phyloP scores from a whole-genome alignment of 64 coral and sea anemone genomes.

The Trachythela sp. region DNA sequence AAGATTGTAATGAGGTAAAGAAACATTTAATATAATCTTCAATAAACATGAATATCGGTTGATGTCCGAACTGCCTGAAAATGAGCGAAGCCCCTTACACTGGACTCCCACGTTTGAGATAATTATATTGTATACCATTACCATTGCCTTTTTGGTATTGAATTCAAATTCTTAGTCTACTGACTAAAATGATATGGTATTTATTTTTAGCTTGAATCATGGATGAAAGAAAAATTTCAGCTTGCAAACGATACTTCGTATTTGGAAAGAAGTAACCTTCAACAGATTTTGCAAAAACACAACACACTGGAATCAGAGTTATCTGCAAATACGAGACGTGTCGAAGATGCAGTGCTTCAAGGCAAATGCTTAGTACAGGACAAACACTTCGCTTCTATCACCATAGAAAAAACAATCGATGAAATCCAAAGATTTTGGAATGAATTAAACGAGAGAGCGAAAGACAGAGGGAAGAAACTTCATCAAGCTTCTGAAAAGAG shows the following conservation, averaged over 20 bases:
- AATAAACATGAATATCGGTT: not conserved
- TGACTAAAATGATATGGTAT: too few species aligned
- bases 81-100: too few species aligned
- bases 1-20: conserved; percentile 82
- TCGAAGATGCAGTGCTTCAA: conserved; percentile 59
- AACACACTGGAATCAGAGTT: conserved; percentile 86
- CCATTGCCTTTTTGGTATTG: too few species aligned
- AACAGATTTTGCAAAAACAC: conserved; percentile 83
- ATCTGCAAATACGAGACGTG: conserved; percentile 58
- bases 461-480: conserved; percentile 46
- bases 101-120: too few species aligned
- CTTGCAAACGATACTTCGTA: conserved; percentile 82
- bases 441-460: conserved; percentile 27
- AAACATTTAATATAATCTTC: not conserved
- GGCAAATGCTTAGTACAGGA: conserved; percentile 17
- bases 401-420: conserved; percentile 62
- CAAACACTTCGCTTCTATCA: not conserved
- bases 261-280: conserved; percentile 74
- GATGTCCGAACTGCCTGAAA: too few species aligned
- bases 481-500: not conserved
- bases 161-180: too few species aligned
- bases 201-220: conserved; percentile 64
- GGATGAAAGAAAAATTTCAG: conserved; percentile 87
- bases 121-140: too few species aligned
- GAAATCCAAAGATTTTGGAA: not conserved